Percentiles rank a stretch among this genome's conserved stretches.
Conservation (phyloP, 2,113 vertebrate genomes). For the Dipodomys ordii region DNA sequence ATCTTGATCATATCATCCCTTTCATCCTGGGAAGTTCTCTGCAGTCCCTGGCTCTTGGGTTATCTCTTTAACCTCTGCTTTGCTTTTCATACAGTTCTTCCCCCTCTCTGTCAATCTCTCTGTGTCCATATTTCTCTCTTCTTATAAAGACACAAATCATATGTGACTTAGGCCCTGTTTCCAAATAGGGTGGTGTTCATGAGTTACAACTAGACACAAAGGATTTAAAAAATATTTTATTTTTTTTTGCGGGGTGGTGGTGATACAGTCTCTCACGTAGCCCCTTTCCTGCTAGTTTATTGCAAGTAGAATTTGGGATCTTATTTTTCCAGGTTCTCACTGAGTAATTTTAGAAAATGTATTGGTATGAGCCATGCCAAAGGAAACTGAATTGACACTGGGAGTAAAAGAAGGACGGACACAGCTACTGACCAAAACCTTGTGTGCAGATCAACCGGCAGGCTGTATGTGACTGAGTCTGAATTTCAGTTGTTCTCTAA, state of each 20-base stretch:
- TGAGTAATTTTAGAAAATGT: background rate
- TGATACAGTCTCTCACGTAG: background rate
- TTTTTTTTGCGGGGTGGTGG: background rate
- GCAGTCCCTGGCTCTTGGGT: too few species aligned
- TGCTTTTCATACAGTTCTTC: background rate
- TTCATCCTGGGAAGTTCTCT: too few species aligned
- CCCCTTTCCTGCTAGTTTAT: background rate
- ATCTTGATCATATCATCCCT: too few species aligned
- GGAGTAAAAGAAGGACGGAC: background rate
- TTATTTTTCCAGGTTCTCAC: background rate
- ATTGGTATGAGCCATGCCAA: background rate
- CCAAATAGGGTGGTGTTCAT: background rate
- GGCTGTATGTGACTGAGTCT: background rate
- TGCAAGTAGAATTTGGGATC: background rate
- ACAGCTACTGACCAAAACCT: background rate
- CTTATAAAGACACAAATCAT: background rate
- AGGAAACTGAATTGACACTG: background rate
- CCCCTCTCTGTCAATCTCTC: background rate
- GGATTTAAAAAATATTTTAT: background rate
- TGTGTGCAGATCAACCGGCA: background rate
- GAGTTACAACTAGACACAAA: background rate
- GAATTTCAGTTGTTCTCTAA: slow-evolving; percentile 5
- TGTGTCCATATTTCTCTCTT: background rate
- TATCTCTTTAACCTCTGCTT: background rate
- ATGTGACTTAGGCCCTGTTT: slow-evolving; percentile 6